Conservation (phyloP, 2,888 invertebrate genomes). For the Troilus luridus region DNA sequence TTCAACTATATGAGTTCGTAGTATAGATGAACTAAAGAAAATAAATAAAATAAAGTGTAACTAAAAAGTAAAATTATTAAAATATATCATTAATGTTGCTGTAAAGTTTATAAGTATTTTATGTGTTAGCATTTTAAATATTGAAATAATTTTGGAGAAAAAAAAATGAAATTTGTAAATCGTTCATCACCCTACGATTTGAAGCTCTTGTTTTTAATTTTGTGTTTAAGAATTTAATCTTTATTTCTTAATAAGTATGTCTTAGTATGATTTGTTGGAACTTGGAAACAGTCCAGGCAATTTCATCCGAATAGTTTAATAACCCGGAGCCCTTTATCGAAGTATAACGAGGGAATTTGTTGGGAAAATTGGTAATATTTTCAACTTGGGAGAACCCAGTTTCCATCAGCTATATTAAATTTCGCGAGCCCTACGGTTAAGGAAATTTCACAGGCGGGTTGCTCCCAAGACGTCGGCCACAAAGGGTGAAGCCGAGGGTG, state of each 20-base stretch:
- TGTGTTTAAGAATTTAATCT: neutral
- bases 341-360: conserved; percentile 13
- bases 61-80: neutral
- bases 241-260: neutral
- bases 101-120: no score
- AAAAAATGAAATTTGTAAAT: no score
- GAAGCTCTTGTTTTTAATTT: no score
- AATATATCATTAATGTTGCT: neutral
- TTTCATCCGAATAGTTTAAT: neutral
- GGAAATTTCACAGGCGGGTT: conserved; percentile 45
- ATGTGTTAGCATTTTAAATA: no score
- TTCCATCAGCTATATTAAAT: conserved; percentile 46
- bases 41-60: no score
- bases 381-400: conserved; percentile 24
- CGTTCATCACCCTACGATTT: no score
- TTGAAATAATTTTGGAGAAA: no score
- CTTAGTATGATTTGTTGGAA: neutral
- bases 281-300: neutral
- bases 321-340: neutral
- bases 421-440: conserved; percentile 3
- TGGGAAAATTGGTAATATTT: conserved; percentile 41
- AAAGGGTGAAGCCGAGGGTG: conserved; percentile 38
- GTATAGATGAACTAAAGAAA: no score
- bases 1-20: no score
- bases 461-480: conserved; percentile 44